Base-by-base conservation (phyloP, 2,113 vertebrate species). In the Strigops habroptila region DNA sequence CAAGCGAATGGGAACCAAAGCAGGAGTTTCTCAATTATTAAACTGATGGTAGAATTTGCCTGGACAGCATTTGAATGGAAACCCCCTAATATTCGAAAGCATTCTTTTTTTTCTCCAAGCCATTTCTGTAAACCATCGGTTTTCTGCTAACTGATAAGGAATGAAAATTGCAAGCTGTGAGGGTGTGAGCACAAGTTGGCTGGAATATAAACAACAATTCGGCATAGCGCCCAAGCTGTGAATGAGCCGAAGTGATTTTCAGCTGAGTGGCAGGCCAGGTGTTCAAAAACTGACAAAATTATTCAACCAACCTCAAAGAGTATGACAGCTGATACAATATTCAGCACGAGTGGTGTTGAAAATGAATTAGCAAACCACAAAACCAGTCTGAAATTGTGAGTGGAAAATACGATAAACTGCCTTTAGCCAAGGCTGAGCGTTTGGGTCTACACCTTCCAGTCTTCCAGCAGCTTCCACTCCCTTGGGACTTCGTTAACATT, bases 61-160 rank as follows among this genome's bases (percentile, higher is more conserved):
- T 5, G 35, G 43, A 24, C 11, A 57, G 39, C 25, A 1, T 65
- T 69, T 18, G 4, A 25, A 31, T 4, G 18, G 2, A 7, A 5
- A 28, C 3, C 57, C 57, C 57, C 9, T 22, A 35, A 16, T 9
- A 23, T 24, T 59, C 22, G 12, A 64, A 39, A 12, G 12, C 33
- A 12, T 27, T 11, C 6, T 74, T 78, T 17, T 28, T 49, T 52
- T 33, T 63, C 33, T 43, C 63, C 18, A 33, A 24, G 11, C 64
- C 18, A 1, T 64, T 69, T 41, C 67, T 65, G 44, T 12, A 44
- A 60, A 31, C 12, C 4, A 0, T 6, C 1, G 0, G 22, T 80
- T 63, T 37, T 21, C 43, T 18, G 49, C 49, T 48, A 8, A 7
- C n/a, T 27, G 67, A 5, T 12, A 14, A 64, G 51, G 67, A 5